Evolutionary conservation across 1,140 invertebrate genomes (phyloP).

Genomic region (Archivesica marissinica): DNA sequence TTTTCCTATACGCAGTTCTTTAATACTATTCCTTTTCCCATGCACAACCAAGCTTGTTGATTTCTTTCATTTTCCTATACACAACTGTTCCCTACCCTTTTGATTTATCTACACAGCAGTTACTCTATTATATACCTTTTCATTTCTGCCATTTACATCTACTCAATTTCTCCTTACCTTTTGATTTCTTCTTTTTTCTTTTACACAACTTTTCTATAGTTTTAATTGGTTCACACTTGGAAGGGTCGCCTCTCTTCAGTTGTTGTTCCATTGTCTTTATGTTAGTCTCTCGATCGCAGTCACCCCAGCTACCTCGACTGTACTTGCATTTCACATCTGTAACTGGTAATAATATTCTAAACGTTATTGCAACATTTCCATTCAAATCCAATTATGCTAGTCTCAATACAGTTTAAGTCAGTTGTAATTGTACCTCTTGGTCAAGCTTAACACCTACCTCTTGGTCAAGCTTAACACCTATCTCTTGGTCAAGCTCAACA

Average conservation of each 20-base stretch:
- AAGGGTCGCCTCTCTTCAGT: slow-evolving; percentile 1
- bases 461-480: too few species aligned
- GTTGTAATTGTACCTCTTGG: not conserved
- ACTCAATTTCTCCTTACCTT: too few species aligned
- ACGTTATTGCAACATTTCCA: not conserved
- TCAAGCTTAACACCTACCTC: too few species aligned
- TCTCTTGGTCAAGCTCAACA: too few species aligned
- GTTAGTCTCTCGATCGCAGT: slow-evolving; percentile 69
- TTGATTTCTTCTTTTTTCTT: not conserved
- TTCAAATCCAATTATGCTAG: not conserved
- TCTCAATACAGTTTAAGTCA: not conserved
- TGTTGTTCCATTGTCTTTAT: slow-evolving; percentile 34
- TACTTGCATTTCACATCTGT: slow-evolving; percentile 68
- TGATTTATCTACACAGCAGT: too few species aligned
- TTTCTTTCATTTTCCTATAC: too few species aligned
- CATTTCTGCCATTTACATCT: too few species aligned
- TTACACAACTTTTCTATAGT: slow-evolving; percentile 24
- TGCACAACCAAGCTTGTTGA: too few species aligned
- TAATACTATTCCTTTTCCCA: too few species aligned
- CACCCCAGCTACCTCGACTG: slow-evolving; percentile 63
- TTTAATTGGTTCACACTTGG: not conserved
- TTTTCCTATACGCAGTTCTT: too few species aligned
- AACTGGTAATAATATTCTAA: not conserved
- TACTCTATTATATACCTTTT: too few species aligned
- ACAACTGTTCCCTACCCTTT: too few species aligned